Evolutionary conservation across 2,113 vertebrate genomes (phyloP).

Genomic region (Nothobranchius furzeri): DNA sequence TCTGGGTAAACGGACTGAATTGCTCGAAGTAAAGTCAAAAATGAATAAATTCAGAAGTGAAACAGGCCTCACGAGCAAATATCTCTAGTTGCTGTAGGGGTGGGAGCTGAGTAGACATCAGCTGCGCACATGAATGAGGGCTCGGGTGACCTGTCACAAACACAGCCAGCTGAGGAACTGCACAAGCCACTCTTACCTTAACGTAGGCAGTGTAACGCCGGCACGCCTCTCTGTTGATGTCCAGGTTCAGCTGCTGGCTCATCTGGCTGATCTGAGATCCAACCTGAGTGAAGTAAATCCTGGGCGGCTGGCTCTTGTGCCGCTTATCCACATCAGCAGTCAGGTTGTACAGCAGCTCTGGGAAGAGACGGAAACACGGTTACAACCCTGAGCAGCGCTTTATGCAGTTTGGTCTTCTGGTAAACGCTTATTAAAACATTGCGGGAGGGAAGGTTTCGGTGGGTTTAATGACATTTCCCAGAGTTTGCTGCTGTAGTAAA

Average conservation of each 20-base stretch:
- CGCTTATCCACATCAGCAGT: slow-evolving; percentile 91
- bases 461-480: neutral
- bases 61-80: slow-evolving; percentile 48
- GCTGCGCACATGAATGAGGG: slow-evolving; percentile 40
- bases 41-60: slow-evolving; percentile 40
- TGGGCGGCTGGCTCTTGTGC: slow-evolving; percentile 83
- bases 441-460: neutral
- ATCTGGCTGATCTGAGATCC: slow-evolving; percentile 86
- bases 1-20: neutral
- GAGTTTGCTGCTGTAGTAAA: neutral
- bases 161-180: slow-evolving; percentile 7
- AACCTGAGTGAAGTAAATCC: slow-evolving; percentile 87
- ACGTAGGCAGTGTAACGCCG: slow-evolving; percentile 87
- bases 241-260: slow-evolving; percentile 82
- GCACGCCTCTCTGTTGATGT: slow-evolving; percentile 82
- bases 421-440: slow-evolving; percentile 18
- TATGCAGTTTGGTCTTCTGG: slow-evolving; percentile 44
- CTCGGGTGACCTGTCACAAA: slow-evolving; percentile 12
- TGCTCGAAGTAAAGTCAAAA: slow-evolving; percentile 13
- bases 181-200: slow-evolving; percentile 82
- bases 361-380: slow-evolving; percentile 4
- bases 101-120: slow-evolving; percentile 32
- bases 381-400: slow-evolving; percentile 11
- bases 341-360: slow-evolving; percentile 91
- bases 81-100: slow-evolving; percentile 34